Evolutionary conservation across 1,140 invertebrate species (phyloP), one percentile per base, ranked within the genome.

Genomic region (Monochamus saltuarius): DNA sequence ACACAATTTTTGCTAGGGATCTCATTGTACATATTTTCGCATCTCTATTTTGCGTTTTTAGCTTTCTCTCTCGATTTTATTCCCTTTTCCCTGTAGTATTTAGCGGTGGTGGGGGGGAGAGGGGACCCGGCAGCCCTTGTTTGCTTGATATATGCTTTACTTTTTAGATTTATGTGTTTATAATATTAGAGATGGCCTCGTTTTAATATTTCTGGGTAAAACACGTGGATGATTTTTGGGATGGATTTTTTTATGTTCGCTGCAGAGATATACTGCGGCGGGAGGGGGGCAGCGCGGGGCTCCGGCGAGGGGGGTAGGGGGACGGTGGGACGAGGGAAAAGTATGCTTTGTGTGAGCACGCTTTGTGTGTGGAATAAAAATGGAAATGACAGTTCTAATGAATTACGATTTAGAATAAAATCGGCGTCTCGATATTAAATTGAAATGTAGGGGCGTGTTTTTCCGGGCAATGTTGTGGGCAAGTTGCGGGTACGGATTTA

Each of bases 11-110:
- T 73, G 71, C 71, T 74, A 74, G 71, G 67, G 68, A 69, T 68
- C 71, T 73, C 69, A 72, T 74, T 70, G 73, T 71, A 72, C 71
- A 74, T 72, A 73, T 72, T 72, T 72, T 73, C 71, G 73, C 72
- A 65, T 75, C 73, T 75, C 73, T 75, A 75, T 75, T 75, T 75
- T 75, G 69, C 72, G 72, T 73, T 75, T 75, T 75, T 73, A 72
- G 67, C 70, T 68, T 63, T 68, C 67, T 68, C 66, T 66, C 65
- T 63, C 62, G 65, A 68, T 68, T 71, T 72, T 72, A 69, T 65
- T 71, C 66, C 42, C 11, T 57, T 57, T 51, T 22, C 22, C 29
- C 49, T 11, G n/a, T 37, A 39, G 11, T 47, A 19, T 57, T 57
- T 35, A 51, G 43, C 11, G 56, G 36, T n/a, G 43, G 37, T 16